Evolutionary conservation across 2,113 vertebrate species (phyloP).

Genomic region (Xiphophorus couchianus): DNA sequence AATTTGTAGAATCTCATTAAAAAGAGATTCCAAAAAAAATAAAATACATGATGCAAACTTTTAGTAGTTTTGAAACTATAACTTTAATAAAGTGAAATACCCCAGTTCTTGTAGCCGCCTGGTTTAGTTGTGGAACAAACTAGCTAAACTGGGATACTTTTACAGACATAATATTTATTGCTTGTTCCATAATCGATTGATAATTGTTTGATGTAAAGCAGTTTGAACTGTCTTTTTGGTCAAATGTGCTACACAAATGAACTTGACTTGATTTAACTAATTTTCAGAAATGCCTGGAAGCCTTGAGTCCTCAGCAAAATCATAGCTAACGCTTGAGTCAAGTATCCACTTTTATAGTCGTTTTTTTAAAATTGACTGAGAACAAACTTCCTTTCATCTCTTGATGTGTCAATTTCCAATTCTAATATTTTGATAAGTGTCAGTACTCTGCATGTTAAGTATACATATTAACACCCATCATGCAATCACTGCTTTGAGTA

Average conservation of each 20-base stretch:
- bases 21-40: no score
- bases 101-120: no score
- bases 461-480: neutral
- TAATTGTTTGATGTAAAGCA: no score
- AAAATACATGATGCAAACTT: neutral
- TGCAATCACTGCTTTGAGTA: slow-evolving; percentile 11
- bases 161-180: no score
- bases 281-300: neutral
- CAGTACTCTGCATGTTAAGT: neutral
- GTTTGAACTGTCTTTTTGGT: no score
- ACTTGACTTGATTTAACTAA: no score
- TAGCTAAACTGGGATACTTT: neutral
- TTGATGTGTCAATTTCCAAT: neutral
- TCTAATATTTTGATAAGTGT: slow-evolving; percentile 6
- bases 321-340: neutral
- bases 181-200: no score
- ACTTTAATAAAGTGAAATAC: neutral
- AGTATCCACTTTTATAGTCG: no score
- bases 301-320: neutral
- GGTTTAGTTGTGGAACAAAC: neutral
- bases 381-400: neutral
- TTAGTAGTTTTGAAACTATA: neutral
- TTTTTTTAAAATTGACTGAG: neutral
- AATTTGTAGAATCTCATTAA: no score
- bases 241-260: no score